Evolutionary conservation across 1,140 invertebrate genomes (phyloP).

Genomic region (Sipha flava): DNA sequence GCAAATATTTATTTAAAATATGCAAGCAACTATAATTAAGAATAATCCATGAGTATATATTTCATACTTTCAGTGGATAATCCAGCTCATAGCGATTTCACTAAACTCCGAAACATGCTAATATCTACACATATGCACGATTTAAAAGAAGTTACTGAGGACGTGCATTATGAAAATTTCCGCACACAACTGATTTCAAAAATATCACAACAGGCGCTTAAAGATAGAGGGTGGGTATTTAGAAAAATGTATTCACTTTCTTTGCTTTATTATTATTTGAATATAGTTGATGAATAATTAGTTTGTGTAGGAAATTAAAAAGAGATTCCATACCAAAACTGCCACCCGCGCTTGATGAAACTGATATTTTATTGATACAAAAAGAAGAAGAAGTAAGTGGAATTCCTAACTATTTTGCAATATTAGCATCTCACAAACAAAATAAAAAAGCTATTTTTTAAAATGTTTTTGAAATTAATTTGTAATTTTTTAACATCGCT

Average conservation of each 20-base stretch:
- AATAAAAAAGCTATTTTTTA: too few species aligned
- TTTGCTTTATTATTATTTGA: neutral
- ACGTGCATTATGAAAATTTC: slow-evolving; percentile 95
- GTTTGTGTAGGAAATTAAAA: slow-evolving; percentile 66
- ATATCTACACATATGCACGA: slow-evolving; percentile 95
- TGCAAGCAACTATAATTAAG: too few species aligned
- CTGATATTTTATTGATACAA: slow-evolving; percentile 74
- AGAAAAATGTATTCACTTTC: neutral
- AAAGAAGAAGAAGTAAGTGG: slow-evolving; percentile 81
- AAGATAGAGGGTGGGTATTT: slow-evolving; percentile 54
- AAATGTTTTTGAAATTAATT: too few species aligned
- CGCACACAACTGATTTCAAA: slow-evolving; percentile 81
- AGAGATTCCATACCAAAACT: slow-evolving; percentile 64
- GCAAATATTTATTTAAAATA: too few species aligned
- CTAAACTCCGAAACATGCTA: slow-evolving; percentile 90
- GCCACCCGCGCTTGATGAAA: slow-evolving; percentile 70
- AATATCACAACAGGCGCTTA: slow-evolving; percentile 74
- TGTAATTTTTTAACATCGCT: too few species aligned
- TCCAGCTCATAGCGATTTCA: slow-evolving; percentile 94
- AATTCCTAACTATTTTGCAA: neutral
- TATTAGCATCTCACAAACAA: too few species aligned
- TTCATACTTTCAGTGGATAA: slow-evolving; percentile 71
- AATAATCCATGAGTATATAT: too few species aligned
- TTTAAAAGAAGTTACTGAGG: slow-evolving; percentile 86
- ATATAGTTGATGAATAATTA: neutral